Conservation (phyloP, 2,113 vertebrate species). For the Spea bombifrons region DNA sequence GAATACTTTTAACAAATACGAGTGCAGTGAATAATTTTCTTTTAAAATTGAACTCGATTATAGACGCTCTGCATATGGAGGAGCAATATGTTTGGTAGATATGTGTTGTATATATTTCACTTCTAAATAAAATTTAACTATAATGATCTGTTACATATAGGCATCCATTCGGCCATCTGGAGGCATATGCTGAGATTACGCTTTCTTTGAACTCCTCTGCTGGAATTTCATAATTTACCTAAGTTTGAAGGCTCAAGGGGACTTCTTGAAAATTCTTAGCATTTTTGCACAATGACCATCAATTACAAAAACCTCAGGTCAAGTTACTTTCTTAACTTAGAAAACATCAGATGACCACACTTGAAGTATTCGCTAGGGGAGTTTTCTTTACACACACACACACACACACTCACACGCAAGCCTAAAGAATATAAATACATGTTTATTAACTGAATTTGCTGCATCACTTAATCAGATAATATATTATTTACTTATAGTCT, state of each 20-base stretch:
- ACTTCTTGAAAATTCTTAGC: conserved; percentile 40
- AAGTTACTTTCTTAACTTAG: conserved; percentile 23
- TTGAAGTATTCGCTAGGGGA: not conserved
- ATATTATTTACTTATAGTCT: too few relatives aligned
- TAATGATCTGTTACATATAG: conserved; percentile 28
- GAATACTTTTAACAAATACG: not conserved
- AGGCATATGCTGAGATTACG: conserved; percentile 8
- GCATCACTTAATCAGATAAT: too few relatives aligned
- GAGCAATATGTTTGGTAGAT: not conserved
- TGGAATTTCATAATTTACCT: conserved; percentile 48
- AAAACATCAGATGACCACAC: conserved; percentile 17
- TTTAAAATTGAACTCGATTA: not conserved
- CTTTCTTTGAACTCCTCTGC: conserved; percentile 34
- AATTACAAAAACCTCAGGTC: conserved; percentile 33
- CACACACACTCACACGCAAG: too few relatives aligned
- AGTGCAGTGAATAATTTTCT: not conserved
- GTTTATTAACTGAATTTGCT: too few relatives aligned
- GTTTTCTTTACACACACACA: not conserved
- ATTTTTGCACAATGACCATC: conserved; percentile 32
- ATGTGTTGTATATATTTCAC: conserved; percentile 19
- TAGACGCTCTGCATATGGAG: conserved; percentile 10
- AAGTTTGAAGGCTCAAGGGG: conserved; percentile 41
- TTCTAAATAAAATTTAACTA: conserved; percentile 6
- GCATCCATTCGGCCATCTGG: conserved; percentile 36
- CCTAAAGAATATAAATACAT: too few relatives aligned